Evolutionary conservation across 2,113 vertebrate genomes (phyloP), one percentile per base, ranked within the genome.

Genomic region (Oryctolagus cuniculus): DNA sequence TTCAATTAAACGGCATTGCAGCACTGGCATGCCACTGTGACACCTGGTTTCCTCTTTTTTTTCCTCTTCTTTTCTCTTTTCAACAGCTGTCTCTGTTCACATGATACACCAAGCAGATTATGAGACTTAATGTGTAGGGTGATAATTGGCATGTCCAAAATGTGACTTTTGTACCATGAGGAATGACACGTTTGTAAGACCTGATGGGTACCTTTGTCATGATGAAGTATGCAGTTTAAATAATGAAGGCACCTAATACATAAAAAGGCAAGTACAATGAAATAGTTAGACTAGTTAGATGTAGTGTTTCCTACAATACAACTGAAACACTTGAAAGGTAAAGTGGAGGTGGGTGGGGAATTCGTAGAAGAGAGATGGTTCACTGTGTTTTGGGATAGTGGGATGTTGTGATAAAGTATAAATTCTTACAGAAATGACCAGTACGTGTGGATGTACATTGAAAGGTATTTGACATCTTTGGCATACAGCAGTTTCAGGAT

Each of bases 1-100:
- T 96, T 95, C 94, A 89, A 96, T 97, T 97, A 97, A 97, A 97
- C 79, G 89, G 94, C 86, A 80, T 85, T 63, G 61, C 94, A 96
- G 82, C 89, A n/a, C 70, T 94, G 90, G 79, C 69, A 2, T 79
- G 82, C 91, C 69, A 25, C 63, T 49, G 82, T 92, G 88, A 90
- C 75, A 19, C 38, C 77, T 70, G 34, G 70, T 69, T 84, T 74
- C 77, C 58, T 2, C 22, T 77, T 36, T 53, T 27, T 73, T 24
- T 34, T 7, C n/a, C n/a, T 53, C 24, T 64, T 0, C 0, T 80
- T 10, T 63, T n/a, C 31, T 77, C 44, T 49, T 73, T 63, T 27
- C 27, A 31, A 15, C 17, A 78, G 74, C 55, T 61, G 82, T 64
- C 73, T 31, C 63, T 31, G 4, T 58, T 89, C 84, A 58, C 36